Evolutionary conservation across 23 tunicate species (phyloP), one percentile per base, ranked within the genome.

Genomic region (Diplosoma virens): DNA sequence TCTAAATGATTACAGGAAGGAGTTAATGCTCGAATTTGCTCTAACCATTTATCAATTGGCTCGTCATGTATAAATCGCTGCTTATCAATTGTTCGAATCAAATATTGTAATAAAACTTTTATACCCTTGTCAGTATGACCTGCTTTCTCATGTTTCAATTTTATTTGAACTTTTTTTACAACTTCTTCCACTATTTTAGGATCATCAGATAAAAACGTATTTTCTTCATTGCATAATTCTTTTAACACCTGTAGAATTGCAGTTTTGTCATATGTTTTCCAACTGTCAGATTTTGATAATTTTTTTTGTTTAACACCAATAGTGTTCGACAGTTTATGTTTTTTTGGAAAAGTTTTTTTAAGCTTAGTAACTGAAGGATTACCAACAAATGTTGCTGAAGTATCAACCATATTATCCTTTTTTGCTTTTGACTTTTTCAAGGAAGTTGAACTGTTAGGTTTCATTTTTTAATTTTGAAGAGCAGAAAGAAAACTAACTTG

Each of bases 41-140:
- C 86, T 16, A 30, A 18, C 93, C 93, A 87, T 50, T 74, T 81
- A 30, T 87, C 86, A 18, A 87, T 25, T 3, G 82, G 71, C 5
- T 58, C 48, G 4, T n/a, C 61, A 55, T 24, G 17, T n/a, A n/a
- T n/a, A n/a, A n/a, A n/a, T 17, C 61, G 61, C 23, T 11, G 5
- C 23, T n/a, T 11, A 4, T 55, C 5, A 4, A 55, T 4, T 5
- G n/a, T 11, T 9, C 61, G 61, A 55, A 55, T 18, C 5, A 9
- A 18, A 55, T 55, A 25, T n/a, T 4, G 4, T 55, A 55, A 9
- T 4, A 55, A 25, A 4, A 17, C 22, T 55, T 55, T 11, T 55
- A 55, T 55, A 4, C 23, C 22, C 4, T 18, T 24, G 25, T 55
- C 61, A 55, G 22, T n/a, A 55, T n/a, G n/a, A n/a, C n/a, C n/a